Evolutionary conservation across 2,797 vertebrate species (phyloP), one percentile per base, ranked within the genome.

Genomic region (Hippopotamyrus pictus): DNA sequence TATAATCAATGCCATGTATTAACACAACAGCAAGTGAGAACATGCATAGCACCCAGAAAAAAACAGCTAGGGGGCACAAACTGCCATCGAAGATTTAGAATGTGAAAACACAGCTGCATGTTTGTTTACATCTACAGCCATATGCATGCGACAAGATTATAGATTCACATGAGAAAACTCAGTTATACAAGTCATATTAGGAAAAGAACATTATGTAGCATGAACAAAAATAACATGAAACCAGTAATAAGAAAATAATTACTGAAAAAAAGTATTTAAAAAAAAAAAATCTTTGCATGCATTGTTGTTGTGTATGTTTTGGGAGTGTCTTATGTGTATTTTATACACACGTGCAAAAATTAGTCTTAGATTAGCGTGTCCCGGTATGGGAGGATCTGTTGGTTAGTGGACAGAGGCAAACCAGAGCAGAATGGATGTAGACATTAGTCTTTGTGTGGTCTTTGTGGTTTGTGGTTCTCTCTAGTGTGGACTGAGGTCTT

Each of bases 1-100:
- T 97, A 96, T 97, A 97, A 97, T 96, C 96, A 97, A 98, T 96
- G 96, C 96, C 97, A 96, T 97, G 96, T 97, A 96, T 96, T 97
- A 96, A 97, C 96, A 95, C 96, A 97, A 98, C 97, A 95, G 95
- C 97, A 96, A 96, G 90, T 94, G 93, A 97, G 94, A 95, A 94
- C 95, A 96, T 97, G 96, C 96, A 96, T 96, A 96, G 92, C 95
- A 92, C 88, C 93, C 95, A 92, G 91, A 96, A 97, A 97, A 79
- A 44, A 82, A 46, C 76, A 46, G 76, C 76, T 82, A 46, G 97
- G 97, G 97, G 96, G 97, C 96, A 93, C 93, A 94, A 94, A 95
- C 95, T 96, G 96, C 97, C 97, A 95, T 97, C 90, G 96, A 93
- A 94, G 90, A 95, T 95, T 76, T 96, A 96, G 96, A 97, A 97